Conservation (phyloP, 2,888 invertebrate genomes). For the Eilema griseolum region DNA sequence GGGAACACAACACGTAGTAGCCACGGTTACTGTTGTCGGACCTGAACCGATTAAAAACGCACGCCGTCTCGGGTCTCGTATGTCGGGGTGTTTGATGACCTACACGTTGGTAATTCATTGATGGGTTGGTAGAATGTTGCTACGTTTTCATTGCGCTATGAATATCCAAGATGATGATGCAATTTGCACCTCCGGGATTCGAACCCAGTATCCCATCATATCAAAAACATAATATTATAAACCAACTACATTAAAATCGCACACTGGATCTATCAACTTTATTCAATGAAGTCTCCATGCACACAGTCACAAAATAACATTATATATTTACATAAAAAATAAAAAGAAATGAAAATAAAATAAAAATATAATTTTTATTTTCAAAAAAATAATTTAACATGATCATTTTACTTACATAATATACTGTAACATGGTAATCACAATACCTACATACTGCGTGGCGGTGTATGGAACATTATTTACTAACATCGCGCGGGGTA, state of each 20-base stretch:
- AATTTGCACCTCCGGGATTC: neutral
- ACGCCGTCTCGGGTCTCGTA: no score
- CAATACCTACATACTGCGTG: constrained; percentile 56
- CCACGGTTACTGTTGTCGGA: no score
- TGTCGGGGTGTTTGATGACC: no score
- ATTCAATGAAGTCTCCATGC: constrained; percentile 47
- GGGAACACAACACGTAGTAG: no score
- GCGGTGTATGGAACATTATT: constrained; percentile 58
- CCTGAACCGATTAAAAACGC: no score
- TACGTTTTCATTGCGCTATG: no score
- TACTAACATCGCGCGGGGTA: constrained; percentile 49
- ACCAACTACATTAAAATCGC: constrained; percentile 37
- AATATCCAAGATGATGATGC: no score
- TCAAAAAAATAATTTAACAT: constrained; percentile 25
- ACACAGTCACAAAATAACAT: constrained; percentile 37
- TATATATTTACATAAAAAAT: constrained; percentile 13
- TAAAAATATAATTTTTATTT: constrained; percentile 14
- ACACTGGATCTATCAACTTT: constrained; percentile 49
- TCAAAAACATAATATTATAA: neutral
- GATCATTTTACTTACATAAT: constrained; percentile 17
- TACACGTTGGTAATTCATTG: no score
- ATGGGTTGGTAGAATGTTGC: no score
- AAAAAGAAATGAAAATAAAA: constrained; percentile 13
- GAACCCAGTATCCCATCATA: neutral
- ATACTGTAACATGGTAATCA: constrained; percentile 35